A percentile compares a stretch with the other conserved stretches of the same genome.
Evolutionary conservation across 2,888 invertebrate species (phyloP).

Genomic region (Amphipyra berbera): DNA sequence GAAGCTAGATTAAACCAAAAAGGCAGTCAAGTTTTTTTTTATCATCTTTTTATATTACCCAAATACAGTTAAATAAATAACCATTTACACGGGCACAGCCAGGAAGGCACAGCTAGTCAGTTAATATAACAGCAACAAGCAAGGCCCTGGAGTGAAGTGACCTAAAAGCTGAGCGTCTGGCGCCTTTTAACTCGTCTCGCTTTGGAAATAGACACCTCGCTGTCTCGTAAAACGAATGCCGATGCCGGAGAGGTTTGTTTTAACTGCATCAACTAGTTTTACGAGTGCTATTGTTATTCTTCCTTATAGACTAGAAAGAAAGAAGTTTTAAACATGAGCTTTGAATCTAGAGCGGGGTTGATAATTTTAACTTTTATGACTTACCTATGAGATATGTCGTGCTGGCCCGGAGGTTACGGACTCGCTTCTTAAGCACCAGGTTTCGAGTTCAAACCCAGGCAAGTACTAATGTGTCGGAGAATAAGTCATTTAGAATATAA

Average conservation of each 20-base stretch:
- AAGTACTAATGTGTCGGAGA: too few species aligned
- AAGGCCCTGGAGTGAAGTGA: slow-evolving; percentile 69
- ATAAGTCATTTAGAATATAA: too few species aligned
- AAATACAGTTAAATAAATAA: too few species aligned
- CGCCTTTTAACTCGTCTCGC: slow-evolving; percentile 77
- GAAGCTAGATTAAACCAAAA: too few species aligned
- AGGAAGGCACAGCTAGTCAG: too few species aligned
- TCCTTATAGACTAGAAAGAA: neutral
- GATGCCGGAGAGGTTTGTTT: slow-evolving; percentile 49
- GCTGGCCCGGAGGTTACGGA: too few species aligned
- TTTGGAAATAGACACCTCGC: slow-evolving; percentile 79
- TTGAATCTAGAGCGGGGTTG: slow-evolving; percentile 8
- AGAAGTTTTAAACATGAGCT: slow-evolving; percentile 18
- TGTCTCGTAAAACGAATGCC: slow-evolving; percentile 62
- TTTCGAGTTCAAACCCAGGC: too few species aligned
- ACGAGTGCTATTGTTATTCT: slow-evolving; percentile 29
- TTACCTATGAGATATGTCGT: neutral
- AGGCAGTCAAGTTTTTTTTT: too few species aligned
- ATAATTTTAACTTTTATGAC: slow-evolving; percentile 3
- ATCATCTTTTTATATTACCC: too few species aligned
- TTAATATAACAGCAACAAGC: slow-evolving; percentile 10
- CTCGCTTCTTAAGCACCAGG: too few species aligned
- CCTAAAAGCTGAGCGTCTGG: slow-evolving; percentile 78
- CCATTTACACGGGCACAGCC: too few species aligned
- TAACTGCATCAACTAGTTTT: slow-evolving; percentile 40